Conservation (phyloP, 2,113 vertebrate genomes). For the Neotragus moschatus region DNA sequence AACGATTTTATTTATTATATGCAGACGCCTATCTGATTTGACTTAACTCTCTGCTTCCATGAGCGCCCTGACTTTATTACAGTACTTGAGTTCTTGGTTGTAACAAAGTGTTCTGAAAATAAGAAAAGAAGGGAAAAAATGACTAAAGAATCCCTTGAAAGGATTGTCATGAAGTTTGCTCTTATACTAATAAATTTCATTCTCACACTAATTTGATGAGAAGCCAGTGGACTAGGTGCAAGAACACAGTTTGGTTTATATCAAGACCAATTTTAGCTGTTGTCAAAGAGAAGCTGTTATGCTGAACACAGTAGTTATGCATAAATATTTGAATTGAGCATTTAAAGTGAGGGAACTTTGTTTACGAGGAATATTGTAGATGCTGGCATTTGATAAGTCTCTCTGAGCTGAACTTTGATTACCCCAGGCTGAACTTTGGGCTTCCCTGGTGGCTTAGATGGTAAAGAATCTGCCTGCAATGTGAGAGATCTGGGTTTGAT, state of each 20-base stretch:
- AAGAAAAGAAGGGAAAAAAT: background rate
- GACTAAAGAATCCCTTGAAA: background rate
- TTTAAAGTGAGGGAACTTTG: background rate
- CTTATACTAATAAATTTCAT: background rate
- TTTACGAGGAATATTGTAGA: background rate
- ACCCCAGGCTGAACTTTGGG: background rate
- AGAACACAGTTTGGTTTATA: background rate
- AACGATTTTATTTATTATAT: background rate
- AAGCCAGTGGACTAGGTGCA: background rate
- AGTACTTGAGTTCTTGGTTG: background rate
- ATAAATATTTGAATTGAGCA: fast-evolving
- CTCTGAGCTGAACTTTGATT: background rate
- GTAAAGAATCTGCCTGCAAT: background rate
- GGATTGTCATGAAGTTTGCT: background rate
- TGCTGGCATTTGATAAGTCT: background rate
- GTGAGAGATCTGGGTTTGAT: background rate
- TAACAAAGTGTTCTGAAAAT: background rate
- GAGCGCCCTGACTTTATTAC: background rate
- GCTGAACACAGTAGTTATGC: no score
- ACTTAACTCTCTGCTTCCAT: background rate
- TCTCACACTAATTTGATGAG: background rate
- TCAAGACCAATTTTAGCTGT: background rate
- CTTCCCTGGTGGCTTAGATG: background rate
- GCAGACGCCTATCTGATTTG: background rate
- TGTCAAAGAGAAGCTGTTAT: background rate